Evolutionary conservation across 2,113 vertebrate genomes (phyloP).

Genomic region (Myrmecophaga tridactyla): DNA sequence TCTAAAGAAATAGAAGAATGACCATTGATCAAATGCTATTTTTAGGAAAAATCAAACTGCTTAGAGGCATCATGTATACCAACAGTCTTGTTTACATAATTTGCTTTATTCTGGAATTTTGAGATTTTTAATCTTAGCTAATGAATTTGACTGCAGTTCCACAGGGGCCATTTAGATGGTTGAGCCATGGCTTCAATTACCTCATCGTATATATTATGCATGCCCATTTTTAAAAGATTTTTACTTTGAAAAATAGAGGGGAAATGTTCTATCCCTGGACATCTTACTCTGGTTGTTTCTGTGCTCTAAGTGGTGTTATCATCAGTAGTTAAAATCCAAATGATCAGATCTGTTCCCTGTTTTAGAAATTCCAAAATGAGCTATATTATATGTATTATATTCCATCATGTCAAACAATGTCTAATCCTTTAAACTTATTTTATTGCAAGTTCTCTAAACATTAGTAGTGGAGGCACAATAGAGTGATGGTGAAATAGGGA

Average conservation of each 20-base stretch:
- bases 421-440: constrained; percentile 23
- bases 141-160: neutral
- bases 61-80: neutral
- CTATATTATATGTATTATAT: neutral
- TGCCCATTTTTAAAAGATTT: neutral
- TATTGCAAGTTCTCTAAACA: neutral
- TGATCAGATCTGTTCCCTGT: constrained; percentile 5
- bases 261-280: neutral
- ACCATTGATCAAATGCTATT: constrained; percentile 26
- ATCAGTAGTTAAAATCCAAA: constrained; percentile 16
- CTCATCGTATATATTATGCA: no score
- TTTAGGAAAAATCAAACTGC: constrained; percentile 43
- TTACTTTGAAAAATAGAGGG: neutral
- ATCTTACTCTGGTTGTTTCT: neutral
- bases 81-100: neutral
- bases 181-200: constrained; percentile 5
- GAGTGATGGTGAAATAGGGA: neutral
- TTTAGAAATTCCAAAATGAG: constrained; percentile 25
- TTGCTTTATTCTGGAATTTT: constrained; percentile 28
- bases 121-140: constrained; percentile 43
- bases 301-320: neutral
- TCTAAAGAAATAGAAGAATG: constrained; percentile 50
- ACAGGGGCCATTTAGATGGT: neutral
- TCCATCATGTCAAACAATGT: neutral
- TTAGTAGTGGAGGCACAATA: neutral